Evolutionary conservation across 35 echinoderm and acorn worm species (phyloP).

Genomic region (Heliocidaris tuberculata): DNA sequence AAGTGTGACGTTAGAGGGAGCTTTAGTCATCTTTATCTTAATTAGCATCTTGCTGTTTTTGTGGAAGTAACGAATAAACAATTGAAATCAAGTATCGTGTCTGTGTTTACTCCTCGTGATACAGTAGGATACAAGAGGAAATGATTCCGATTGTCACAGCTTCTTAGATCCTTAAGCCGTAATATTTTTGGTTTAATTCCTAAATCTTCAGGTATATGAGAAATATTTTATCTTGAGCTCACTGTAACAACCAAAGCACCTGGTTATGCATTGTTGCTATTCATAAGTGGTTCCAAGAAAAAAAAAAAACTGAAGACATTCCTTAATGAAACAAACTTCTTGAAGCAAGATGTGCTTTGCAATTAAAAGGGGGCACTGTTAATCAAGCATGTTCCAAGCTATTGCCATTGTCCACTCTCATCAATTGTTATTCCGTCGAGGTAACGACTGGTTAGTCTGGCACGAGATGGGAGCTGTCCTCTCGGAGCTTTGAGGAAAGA

Average conservation of each 20-base stretch:
- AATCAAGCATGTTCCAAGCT: background rate
- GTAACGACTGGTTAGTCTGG: background rate
- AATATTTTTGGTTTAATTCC: background rate
- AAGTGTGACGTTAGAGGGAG: background rate
- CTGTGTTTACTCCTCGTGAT: too few relatives aligned
- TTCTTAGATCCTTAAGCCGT: background rate
- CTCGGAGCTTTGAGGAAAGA: background rate
- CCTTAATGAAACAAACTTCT: too few relatives aligned
- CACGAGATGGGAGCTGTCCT: background rate
- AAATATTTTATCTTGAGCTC: too few relatives aligned
- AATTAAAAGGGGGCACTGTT: background rate
- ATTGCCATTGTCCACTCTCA: background rate
- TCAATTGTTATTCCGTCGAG: background rate
- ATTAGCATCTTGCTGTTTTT: background rate
- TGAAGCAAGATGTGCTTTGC: too few relatives aligned
- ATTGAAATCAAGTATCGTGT: too few relatives aligned
- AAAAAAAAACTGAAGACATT: too few relatives aligned
- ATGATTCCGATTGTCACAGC: background rate
- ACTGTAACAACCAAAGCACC: too few relatives aligned
- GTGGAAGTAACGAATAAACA: too few relatives aligned
- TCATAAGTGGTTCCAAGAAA: too few relatives aligned
- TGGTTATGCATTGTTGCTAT: too few relatives aligned
- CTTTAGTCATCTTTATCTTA: background rate
- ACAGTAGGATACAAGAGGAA: background rate
- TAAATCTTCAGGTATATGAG: background rate